Evolutionary conservation across 2,797 vertebrate species (phyloP), one percentile per base, ranked within the genome.

Genomic region (Harpagifer antarcticus): DNA sequence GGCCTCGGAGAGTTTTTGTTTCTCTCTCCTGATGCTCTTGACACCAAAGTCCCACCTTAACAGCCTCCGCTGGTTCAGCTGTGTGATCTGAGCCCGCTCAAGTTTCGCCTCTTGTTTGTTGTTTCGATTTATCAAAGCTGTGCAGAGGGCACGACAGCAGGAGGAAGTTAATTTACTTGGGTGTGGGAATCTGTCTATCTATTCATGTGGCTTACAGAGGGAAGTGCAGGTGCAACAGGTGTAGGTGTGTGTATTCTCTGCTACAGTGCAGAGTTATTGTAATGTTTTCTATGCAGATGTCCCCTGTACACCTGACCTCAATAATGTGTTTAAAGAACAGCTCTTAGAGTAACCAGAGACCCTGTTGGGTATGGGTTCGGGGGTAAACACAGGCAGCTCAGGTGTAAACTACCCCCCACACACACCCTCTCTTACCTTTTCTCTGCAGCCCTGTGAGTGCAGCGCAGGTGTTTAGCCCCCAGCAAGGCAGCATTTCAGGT

Each of bases 381-480:
- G 68, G 60, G 59, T 85, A 76, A 85, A 85, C 52, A 81, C 70
- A 68, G 59, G 76, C 68, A 69, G 73, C 76, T 81, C 62, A 5
- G 59, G 67, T 82, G 55, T 56, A 27, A n/a, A 10, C 43, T 42
- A 37, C 5, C 33, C 11, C n/a, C 20, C 33, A 37, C 33, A 37
- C 33, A 37, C 33, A 37, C 8, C 57, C 14, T 48, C 23, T 54
- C 58, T 23, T 10, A 50, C 53, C 50, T 63, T 72, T 69, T 72
- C 59, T 82, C 73, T 78, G 63, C 33, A 60, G 63, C 74, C 68
- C 60, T 68, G 79, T 77, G 83, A 89, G 79, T 48, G 78, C 65
- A 69, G 74, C 56, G 43, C 93, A 94, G 93, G 93, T 94, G 93
- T 94, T 94, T 92, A 89, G 91, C 93, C 90, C 88, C 89, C 81